Base-by-base conservation (phyloP, 2,113 vertebrate genomes). In the Puffinus mauretanicus region DNA sequence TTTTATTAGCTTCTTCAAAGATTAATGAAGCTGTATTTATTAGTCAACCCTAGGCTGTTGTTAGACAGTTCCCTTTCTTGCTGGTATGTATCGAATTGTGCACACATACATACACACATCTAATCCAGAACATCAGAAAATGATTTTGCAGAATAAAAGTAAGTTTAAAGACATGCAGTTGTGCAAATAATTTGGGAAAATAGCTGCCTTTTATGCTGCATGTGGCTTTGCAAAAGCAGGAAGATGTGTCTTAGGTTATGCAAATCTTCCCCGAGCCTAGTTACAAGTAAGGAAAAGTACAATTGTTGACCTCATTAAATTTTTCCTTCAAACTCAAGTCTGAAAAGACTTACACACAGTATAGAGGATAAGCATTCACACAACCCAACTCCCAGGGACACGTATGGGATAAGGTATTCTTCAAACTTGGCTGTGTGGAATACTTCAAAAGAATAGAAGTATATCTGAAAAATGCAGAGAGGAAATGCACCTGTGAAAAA, bases 361-460 rank as follows among this genome's bases (percentile, higher is more conserved):
- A 98, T 40, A 34, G 98, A 98, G 36, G 98, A 98, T n/a, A 78
- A 44, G 24, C 98, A 58, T 94, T 99, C 99, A 97, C 98, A 99
- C 36, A 98, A 49, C 3, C 99, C 98, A 17, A 98, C 97, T 75
- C 99, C 99, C 78, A 99, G 51, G 22, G 98, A 98, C 21, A 96
- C 46, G 0, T 99, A 99, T 16, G 97, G 97, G 83, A 99, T 97
- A 67, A 98, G 96, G 38, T 98, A 52, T 38, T 98, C 94, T 44
- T 97, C 97, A 89, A 99, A 98, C 75, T 97, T 98, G 36, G 98
- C 98, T 9, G 97, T 98, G 52, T 91, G 97, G 91, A 99, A 99
- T 77, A 99, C 98, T 44, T 99, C 99, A 78, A 97, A 98, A 21
- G 98, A 98, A 75, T 99, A 99, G 94, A 99, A 98, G 93, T 99